A percentile compares a stretch with the other conserved stretches of the same genome.
Evolutionary conservation across 2,113 vertebrate genomes (phyloP).

Genomic region (Ptyas mucosa): DNA sequence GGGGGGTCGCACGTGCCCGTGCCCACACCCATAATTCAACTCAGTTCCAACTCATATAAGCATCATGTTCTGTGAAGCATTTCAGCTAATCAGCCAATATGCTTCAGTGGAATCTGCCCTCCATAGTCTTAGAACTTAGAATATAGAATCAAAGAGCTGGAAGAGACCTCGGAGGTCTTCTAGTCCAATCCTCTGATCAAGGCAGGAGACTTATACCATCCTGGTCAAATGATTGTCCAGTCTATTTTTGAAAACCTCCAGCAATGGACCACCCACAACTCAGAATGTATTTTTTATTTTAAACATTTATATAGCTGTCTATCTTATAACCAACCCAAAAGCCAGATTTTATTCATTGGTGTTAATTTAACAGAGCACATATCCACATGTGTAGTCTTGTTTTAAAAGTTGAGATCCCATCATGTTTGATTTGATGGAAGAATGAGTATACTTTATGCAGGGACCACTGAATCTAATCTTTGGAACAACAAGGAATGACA

Average conservation of each 20-base stretch:
- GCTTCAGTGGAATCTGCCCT: accelerated
- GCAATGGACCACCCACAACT: neutral
- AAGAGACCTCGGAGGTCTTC: too few species aligned
- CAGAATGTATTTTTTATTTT: neutral
- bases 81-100: accelerated
- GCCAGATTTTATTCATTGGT: too few species aligned
- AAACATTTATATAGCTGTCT: too few species aligned
- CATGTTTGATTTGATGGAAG: neutral
- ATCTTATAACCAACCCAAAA: neutral
- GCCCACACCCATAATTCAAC: too few species aligned
- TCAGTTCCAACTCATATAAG: neutral
- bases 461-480: neutral
- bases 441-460: neutral
- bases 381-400: neutral
- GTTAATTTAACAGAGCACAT: neutral
- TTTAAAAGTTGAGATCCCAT: neutral
- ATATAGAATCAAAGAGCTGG: neutral
- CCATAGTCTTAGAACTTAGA: neutral
- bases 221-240: neutral
- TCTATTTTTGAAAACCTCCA: neutral
- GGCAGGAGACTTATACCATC: neutral
- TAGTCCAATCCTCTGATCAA: too few species aligned
- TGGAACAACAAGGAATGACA: neutral
- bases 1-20: too few species aligned
- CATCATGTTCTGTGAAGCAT: neutral